phyloP scores from a whole-genome alignment of 2,888 invertebrate species.

The Mantis religiosa region DNA sequence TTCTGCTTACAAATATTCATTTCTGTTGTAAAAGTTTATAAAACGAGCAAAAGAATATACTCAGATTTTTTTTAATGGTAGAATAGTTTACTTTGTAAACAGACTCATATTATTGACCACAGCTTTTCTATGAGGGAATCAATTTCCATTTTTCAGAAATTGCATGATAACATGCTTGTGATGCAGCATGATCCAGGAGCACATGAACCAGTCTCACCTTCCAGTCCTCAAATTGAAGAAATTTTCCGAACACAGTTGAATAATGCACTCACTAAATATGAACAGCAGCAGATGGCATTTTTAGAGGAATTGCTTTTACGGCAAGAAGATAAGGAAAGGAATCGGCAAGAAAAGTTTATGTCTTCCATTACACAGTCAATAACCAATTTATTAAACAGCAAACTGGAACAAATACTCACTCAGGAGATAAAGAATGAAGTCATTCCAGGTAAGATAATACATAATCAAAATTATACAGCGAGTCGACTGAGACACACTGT shows the following conservation, averaged over 20 bases:
- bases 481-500: too few relatives aligned
- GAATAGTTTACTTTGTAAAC: too few relatives aligned
- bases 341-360: constrained; percentile 50
- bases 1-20: too few relatives aligned
- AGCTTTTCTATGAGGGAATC: background rate
- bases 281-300: constrained; percentile 38
- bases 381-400: constrained; percentile 49
- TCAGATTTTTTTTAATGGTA: too few relatives aligned
- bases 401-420: constrained; percentile 53
- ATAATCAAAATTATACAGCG: too few relatives aligned
- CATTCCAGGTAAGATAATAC: constrained; percentile 40
- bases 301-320: constrained; percentile 11
- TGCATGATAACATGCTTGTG: constrained; percentile 6
- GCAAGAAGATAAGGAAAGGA: constrained; percentile 48
- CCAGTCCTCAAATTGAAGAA: constrained; percentile 3
- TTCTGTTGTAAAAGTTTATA: too few relatives aligned
- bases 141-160: constrained; percentile 10
- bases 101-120: too few relatives aligned
- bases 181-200: background rate
- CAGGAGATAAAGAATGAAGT: constrained; percentile 50
- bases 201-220: background rate
- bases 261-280: constrained; percentile 41
- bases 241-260: constrained; percentile 39
- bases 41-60: too few relatives aligned
- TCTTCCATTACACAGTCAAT: constrained; percentile 53